These are phyloP conservation scores for Camponotus vicinus DNA, from an alignment of 1,140 invertebrate species.

Conservation along the genomic window DNA sequence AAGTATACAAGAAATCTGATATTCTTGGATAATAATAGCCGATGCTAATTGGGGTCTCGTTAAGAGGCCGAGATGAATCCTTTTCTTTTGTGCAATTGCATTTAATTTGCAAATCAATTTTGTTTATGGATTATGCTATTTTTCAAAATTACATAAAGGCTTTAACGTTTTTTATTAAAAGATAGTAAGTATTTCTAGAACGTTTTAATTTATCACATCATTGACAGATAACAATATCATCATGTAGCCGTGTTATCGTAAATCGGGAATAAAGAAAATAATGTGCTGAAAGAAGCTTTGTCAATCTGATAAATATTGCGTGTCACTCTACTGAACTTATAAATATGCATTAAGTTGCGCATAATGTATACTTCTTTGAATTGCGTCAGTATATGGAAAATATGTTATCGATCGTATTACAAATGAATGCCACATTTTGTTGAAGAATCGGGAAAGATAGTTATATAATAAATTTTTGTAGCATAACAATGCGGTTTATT, in stretches of 20 bases:
- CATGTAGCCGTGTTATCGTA: background rate
- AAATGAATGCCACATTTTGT: slow-evolving; percentile 23
- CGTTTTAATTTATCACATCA: background rate
- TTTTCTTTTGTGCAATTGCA: slow-evolving; percentile 39
- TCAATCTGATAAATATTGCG: slow-evolving; percentile 57
- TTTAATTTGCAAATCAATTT: slow-evolving; percentile 17
- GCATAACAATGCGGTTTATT: background rate
- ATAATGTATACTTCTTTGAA: slow-evolving; percentile 31
- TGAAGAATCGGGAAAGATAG: background rate
- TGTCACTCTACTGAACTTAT: slow-evolving; percentile 28
- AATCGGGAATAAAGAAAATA: slow-evolving; percentile 27
- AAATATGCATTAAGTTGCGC: slow-evolving; percentile 37
- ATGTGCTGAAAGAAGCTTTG: slow-evolving; percentile 47
- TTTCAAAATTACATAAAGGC: background rate
- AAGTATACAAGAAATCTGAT: slow-evolving; percentile 30
- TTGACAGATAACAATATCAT: slow-evolving; percentile 36
- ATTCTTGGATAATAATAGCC: slow-evolving; percentile 44
- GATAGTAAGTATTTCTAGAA: background rate
- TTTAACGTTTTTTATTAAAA: background rate
- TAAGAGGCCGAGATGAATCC: slow-evolving; percentile 20
- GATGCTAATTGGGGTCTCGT: slow-evolving; percentile 55
- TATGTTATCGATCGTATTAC: slow-evolving; percentile 35
- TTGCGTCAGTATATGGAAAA: slow-evolving; percentile 35
- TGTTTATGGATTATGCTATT: slow-evolving; percentile 10
- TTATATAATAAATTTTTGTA: slow-evolving; percentile 23